Percentiles rank a stretch among this genome's conserved stretches.
phyloP scores from a whole-genome alignment of 1,140 invertebrate species.

The Brachionus sp. region DNA sequence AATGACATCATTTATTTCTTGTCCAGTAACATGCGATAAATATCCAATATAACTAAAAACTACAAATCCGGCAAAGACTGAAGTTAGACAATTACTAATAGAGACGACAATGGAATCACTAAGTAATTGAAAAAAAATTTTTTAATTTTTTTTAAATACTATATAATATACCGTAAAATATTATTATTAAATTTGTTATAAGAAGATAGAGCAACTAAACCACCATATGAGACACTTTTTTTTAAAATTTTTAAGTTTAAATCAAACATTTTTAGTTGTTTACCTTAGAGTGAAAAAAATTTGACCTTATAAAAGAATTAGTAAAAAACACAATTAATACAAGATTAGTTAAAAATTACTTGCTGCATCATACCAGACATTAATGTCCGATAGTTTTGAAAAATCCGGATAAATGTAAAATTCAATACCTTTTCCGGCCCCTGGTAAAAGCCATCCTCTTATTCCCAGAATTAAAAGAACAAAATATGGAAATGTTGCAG shows the following conservation, averaged over 20 bases:
- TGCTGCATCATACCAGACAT: slow-evolving; percentile 67
- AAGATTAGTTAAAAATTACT: slow-evolving; percentile 70
- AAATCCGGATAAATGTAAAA: slow-evolving; percentile 92
- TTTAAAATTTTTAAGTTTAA: background rate
- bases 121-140: background rate
- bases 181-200: slow-evolving; percentile 72
- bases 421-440: slow-evolving; percentile 81
- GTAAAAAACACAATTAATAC: background rate
- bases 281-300: slow-evolving; percentile 44
- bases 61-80: slow-evolving; percentile 76
- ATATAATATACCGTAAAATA: slow-evolving; percentile 48
- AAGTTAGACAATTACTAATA: slow-evolving; percentile 39
- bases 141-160: background rate
- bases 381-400: slow-evolving; percentile 75
- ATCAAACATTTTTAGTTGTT: background rate
- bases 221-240: slow-evolving; percentile 63
- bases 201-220: slow-evolving; percentile 74
- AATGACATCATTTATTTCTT: slow-evolving; percentile 83
- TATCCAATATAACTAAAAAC: slow-evolving; percentile 98
- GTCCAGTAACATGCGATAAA: slow-evolving; percentile 79
- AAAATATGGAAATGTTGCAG: slow-evolving; percentile 91
- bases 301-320: background rate
- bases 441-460: slow-evolving; percentile 85
- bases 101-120: slow-evolving; percentile 29
- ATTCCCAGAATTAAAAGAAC: slow-evolving; percentile 86